Evolutionary conservation across 2,113 vertebrate genomes (phyloP).

Genomic region (Notechis scutatus): DNA sequence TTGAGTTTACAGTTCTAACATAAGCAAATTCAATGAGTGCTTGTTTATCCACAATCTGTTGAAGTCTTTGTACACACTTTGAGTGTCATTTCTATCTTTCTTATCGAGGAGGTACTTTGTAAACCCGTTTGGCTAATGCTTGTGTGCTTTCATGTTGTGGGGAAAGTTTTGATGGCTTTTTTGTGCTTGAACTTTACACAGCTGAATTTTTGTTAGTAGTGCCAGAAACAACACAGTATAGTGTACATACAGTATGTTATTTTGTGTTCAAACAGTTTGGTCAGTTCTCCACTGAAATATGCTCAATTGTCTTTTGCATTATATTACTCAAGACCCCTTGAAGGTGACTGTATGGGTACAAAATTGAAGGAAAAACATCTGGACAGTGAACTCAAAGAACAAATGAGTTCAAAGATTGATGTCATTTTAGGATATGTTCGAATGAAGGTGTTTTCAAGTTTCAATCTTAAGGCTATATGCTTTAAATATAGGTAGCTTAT

Average conservation of each 20-base stretch:
- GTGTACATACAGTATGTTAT: not conserved
- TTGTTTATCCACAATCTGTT: constrained; percentile 16
- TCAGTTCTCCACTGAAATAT: fast-evolving
- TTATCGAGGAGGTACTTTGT: not conserved
- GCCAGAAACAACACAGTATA: constrained; percentile 7
- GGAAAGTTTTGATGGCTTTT: constrained; percentile 40
- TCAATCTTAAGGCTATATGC: not conserved
- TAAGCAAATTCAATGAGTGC: not conserved
- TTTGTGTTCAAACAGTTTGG: not conserved
- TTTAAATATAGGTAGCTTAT: not conserved
- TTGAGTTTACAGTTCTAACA: not conserved
- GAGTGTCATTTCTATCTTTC: constrained; percentile 38
- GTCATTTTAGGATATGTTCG: not conserved
- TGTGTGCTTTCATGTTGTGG: constrained; percentile 14
- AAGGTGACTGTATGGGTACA: not conserved
- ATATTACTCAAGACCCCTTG: not conserved
- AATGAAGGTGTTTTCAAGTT: not conserved
- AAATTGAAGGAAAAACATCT: fast-evolving
- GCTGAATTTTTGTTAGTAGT: constrained; percentile 2
- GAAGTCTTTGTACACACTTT: constrained; percentile 24
- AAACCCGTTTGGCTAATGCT: constrained; percentile 16
- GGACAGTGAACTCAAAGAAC: not conserved
- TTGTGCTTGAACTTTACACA: constrained; percentile 8
- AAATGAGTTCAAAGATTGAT: not conserved
- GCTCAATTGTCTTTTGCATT: not conserved